These are phyloP conservation scores for Globicephala melas DNA, from an alignment of 2,113 vertebrate genomes.

Conservation along the genomic window DNA sequence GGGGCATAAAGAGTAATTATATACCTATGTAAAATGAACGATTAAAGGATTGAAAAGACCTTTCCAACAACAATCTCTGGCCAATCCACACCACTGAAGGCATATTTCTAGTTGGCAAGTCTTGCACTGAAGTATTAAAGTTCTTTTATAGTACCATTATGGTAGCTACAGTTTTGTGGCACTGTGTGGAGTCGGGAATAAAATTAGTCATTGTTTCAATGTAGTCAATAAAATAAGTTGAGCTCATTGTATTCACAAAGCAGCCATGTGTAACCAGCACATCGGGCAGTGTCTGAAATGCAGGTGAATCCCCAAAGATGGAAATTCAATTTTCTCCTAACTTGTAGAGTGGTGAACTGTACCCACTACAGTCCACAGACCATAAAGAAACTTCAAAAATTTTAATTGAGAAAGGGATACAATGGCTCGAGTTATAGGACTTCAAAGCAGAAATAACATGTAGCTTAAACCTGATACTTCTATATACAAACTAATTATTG, in stretches of 20 bases:
- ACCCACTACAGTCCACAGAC: not conserved
- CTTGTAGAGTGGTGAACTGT: constrained; percentile 7
- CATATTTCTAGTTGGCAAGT: constrained; percentile 33
- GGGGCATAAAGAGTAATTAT: not conserved
- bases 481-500: not conserved
- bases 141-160: constrained; percentile 47
- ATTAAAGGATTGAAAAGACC: not conserved
- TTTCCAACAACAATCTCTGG: not conserved
- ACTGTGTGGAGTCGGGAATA: constrained; percentile 57
- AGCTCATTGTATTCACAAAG: constrained; percentile 63
- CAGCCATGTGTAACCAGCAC: constrained; percentile 71
- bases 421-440: not conserved
- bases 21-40: not conserved
- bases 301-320: constrained; percentile 65
- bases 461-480: not conserved
- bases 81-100: not conserved
- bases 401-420: constrained; percentile 32
- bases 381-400: constrained; percentile 24
- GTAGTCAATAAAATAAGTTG: constrained; percentile 61
- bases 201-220: constrained; percentile 74
- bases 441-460: constrained; percentile 9
- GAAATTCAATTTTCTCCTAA: constrained; percentile 64
- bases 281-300: constrained; percentile 64
- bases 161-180: constrained; percentile 32
- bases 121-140: not conserved